Evolutionary conservation across 2,888 invertebrate genomes (phyloP).

Genomic region (Pegoplata infirma): DNA sequence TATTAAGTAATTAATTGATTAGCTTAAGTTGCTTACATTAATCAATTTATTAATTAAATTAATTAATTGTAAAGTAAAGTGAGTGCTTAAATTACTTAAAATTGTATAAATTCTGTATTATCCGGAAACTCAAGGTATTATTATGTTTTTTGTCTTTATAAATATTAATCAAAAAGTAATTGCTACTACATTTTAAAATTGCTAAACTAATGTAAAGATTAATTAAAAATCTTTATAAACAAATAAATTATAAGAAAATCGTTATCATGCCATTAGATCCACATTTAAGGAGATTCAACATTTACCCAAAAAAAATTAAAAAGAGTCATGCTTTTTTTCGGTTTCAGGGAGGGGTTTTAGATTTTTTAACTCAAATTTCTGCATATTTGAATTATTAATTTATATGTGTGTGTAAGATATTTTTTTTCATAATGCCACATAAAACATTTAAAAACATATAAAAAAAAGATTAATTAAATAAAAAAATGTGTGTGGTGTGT

Average conservation of each 20-base stretch:
- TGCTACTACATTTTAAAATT: slow-evolving; percentile 22
- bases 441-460: slow-evolving; percentile 33
- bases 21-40: too few species aligned
- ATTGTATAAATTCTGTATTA: slow-evolving; percentile 33
- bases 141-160: slow-evolving; percentile 40
- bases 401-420: background rate
- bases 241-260: background rate
- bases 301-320: background rate
- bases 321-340: background rate
- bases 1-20: background rate
- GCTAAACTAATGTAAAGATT: slow-evolving; percentile 36
- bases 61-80: slow-evolving; percentile 6
- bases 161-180: slow-evolving; percentile 31
- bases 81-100: slow-evolving; percentile 9
- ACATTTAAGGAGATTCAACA: slow-evolving; percentile 11
- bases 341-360: too few species aligned
- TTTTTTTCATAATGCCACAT: slow-evolving; percentile 46
- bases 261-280: slow-evolving; percentile 18
- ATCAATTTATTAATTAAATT: too few species aligned
- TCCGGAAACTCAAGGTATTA: slow-evolving; percentile 48
- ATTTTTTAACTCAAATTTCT: background rate
- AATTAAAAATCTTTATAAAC: slow-evolving; percentile 11
- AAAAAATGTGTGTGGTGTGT: slow-evolving; percentile 41
- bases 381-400: background rate
- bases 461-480: slow-evolving; percentile 10